Conservation (phyloP, 1,140 invertebrate species). For the Conus ventricosus region DNA sequence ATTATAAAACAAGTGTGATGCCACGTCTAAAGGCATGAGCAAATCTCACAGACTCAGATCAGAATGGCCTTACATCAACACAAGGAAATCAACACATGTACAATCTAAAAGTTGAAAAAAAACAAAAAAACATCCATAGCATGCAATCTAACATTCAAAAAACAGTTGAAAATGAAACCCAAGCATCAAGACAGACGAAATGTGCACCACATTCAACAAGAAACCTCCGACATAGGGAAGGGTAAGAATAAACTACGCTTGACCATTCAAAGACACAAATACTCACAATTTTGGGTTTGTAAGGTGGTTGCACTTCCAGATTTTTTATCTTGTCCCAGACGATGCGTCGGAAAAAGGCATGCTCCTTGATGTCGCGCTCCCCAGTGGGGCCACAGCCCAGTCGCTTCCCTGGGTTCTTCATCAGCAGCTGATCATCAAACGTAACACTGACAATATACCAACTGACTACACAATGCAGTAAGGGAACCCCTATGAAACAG, state of each 20-base stretch:
- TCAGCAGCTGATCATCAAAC: conserved; percentile 84
- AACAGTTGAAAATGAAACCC: not conserved
- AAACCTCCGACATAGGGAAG: not conserved
- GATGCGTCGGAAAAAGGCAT: conserved; percentile 97
- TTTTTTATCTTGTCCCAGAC: conserved; percentile 98
- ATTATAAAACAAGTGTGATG: no score
- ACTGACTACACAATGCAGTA: no score
- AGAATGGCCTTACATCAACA: not conserved
- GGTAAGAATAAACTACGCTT: no score
- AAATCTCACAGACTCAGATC: no score
- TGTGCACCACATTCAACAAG: no score
- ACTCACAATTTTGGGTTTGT: conserved; percentile 99
- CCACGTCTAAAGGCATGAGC: no score
- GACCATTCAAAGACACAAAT: not conserved
- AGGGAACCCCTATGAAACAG: no score
- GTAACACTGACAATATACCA: no score
- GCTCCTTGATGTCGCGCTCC: conserved; percentile 94
- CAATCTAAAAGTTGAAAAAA: not conserved
- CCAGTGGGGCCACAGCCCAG: conserved; percentile 89
- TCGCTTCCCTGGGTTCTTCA: conserved; percentile 95
- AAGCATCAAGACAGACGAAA: not conserved
- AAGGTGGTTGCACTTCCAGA: conserved; percentile 97
- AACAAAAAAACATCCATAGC: not conserved
- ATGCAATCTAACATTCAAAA: not conserved
- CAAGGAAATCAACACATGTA: not conserved